Evolutionary conservation across 2,888 invertebrate genomes (phyloP).

Genomic region (Aspidapion aeneum): DNA sequence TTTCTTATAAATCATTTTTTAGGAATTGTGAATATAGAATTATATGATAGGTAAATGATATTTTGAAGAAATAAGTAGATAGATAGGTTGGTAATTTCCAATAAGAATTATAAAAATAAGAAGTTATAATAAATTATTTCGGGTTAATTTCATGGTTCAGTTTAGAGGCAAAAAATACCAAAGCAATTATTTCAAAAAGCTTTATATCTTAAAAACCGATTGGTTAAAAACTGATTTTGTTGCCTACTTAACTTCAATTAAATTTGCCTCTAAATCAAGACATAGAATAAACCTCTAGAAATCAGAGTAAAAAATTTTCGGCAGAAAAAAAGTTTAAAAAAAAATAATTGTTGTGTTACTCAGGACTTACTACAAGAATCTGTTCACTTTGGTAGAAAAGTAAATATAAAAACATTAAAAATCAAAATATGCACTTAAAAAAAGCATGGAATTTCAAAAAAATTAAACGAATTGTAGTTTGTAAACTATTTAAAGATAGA

Average conservation of each 20-base stretch:
- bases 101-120: conserved; percentile 11
- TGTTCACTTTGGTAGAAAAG: not conserved
- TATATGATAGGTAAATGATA: conserved; percentile 11
- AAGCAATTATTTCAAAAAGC: too few relatives aligned
- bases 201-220: too few relatives aligned
- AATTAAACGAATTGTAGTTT: not conserved
- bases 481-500: conserved; percentile 47
- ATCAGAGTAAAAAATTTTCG: too few relatives aligned
- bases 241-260: too few relatives aligned
- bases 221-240: too few relatives aligned
- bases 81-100: conserved; percentile 8
- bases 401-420: not conserved
- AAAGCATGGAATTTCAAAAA: not conserved
- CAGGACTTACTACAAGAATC: not conserved
- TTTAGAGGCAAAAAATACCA: too few relatives aligned
- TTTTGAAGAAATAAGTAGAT: conserved; percentile 12
- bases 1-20: conserved; percentile 7
- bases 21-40: conserved; percentile 28
- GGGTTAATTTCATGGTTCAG: too few relatives aligned
- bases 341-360: not conserved
- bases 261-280: too few relatives aligned
- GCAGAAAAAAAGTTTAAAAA: not conserved
- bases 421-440: not conserved
- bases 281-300: too few relatives aligned
- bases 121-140: too few relatives aligned